Base-by-base conservation (phyloP, 2,797 vertebrate genomes). In the Coregonus ussuriensis region DNA sequence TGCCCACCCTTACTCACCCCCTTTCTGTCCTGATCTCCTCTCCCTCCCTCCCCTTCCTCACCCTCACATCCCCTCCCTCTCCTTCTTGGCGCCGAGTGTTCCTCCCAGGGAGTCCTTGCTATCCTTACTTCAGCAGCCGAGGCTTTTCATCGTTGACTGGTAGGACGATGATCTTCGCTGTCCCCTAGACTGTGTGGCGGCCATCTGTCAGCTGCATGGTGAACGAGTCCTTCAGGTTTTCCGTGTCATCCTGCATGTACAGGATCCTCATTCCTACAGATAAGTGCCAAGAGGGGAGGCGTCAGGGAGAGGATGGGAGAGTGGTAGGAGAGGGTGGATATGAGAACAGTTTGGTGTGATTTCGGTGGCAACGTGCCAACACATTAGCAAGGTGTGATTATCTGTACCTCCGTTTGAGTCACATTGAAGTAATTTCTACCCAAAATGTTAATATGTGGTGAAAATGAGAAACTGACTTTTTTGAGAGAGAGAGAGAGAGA, bases 121-220 rank as follows among this genome's bases (percentile, higher is more conserved):
- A 47, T 76, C 73, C 89, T 93, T 95, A 97, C 96, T 93, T 96
- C 90, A 95, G 92, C 91, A 97, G 91, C 81, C 82, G 88, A 56
- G 94, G 95, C 72, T 87, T 93, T 93, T 97, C 93, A 89, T 97
- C 93, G 87, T 97, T 97, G 94, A 96, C 93, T 89, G 95, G 93
- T 93, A 93, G 91, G 92, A 97, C 94, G 63, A 90, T 93, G 93
- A 97, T 92, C 86, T 91, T 87, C 83, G 94, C 91, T 79, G 92
- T 95, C 90, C 92, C 93, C 90, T 93, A 91, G 87, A 96, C 95
- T 88, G 93, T 87, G 91, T 94, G 94, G 86, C 93, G 91, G 87
- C 97, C 96, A 93, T 98, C 97, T 94, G 95, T 96, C 95, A 98
- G 94, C 89, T 88, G 93, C 82, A 95, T 56, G 77, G 87, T 86